Evolutionary conservation across 2,797 vertebrate species (phyloP), one percentile per base, ranked within the genome.

Genomic region (Tachyglossus aculeatus): DNA sequence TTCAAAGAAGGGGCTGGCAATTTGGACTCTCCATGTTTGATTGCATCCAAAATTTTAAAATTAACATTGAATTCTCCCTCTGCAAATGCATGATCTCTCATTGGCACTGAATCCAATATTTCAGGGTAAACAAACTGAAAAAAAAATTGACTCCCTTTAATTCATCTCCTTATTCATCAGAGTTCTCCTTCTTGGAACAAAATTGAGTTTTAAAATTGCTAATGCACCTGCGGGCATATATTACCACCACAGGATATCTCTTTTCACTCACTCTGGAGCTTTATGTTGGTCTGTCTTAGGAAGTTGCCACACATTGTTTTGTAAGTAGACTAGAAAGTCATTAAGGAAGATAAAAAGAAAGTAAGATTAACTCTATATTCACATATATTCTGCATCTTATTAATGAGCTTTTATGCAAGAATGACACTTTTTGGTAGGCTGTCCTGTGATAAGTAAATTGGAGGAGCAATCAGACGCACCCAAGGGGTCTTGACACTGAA

Each of bases 61-160:
- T 74, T 81, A 72, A 41, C 54, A 47, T 81, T 81, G 74, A 56
- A 62, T 77, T 56, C 39, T 70, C 29, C 41, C 29, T 43, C 29
- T 37, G 32, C 74, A 21, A 67, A 67, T 41, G 9, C 33, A 67
- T 44, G 34, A 38, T 22, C 16, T 72, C 15, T 74, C 4, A 0
- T 32, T 77, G 77, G 60, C 70, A 56, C 22, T 2, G 72, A 71
- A 70, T 45, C 41, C 55, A 64, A 15, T 8, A 8, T 67, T 68
- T 74, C 50, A 21, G 29, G 11, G 27, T 52, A 41, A 57, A 50
- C 8, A 78, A 48, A 44, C 24, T 4, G 34, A 67, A 55, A 32
- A 14, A 64, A 22, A 44, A 60, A 29, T 5, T 5, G 18, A 5
- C 25, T 64, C 21, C 15, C n/a, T 66, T 67, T 44, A 25, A 37